A percentile compares a stretch with the other conserved stretches of the same genome.
Evolutionary conservation across 1,140 invertebrate genomes (phyloP).

Genomic region (Eumaeus atala): DNA sequence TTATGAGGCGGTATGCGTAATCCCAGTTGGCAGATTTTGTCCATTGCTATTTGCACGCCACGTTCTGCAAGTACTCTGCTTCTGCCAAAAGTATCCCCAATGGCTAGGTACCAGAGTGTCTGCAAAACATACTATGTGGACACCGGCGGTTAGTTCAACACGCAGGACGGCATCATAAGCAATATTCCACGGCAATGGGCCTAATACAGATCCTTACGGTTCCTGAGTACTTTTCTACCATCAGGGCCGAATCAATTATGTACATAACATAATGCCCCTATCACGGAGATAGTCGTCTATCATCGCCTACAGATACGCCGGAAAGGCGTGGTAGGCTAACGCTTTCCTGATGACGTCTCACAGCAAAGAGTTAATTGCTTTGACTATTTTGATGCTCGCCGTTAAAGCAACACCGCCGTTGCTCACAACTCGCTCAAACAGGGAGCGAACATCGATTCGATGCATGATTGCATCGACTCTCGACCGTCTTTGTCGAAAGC

Average conservation of each 20-base stretch:
- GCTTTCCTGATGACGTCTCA: slow-evolving; percentile 13
- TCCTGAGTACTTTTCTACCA: background rate
- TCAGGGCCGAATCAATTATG: no score
- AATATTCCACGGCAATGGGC: slow-evolving; percentile 17
- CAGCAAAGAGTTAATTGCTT: slow-evolving; percentile 25
- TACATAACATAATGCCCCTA: slow-evolving; percentile 5
- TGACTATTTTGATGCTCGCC: slow-evolving; percentile 20
- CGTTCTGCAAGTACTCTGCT: background rate
- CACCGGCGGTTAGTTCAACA: background rate
- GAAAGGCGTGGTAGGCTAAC: background rate
- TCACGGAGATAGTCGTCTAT: slow-evolving; percentile 16
- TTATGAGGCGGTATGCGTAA: background rate
- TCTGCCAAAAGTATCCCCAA: background rate
- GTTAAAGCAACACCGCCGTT: slow-evolving; percentile 18
- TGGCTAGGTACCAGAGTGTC: no score
- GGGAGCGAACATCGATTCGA: slow-evolving; percentile 5
- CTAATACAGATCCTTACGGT: slow-evolving; percentile 15
- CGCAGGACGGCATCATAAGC: slow-evolving; percentile 20
- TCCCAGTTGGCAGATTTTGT: background rate
- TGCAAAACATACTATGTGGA: no score
- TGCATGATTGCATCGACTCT: slow-evolving; percentile 25
- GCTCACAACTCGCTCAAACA: slow-evolving; percentile 11
- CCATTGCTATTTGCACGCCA: background rate
- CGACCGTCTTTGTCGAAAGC: slow-evolving; percentile 22
- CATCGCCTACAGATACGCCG: background rate